Conservation (phyloP, 1,140 invertebrate genomes). For the Trachymyrmex cornetzi region DNA sequence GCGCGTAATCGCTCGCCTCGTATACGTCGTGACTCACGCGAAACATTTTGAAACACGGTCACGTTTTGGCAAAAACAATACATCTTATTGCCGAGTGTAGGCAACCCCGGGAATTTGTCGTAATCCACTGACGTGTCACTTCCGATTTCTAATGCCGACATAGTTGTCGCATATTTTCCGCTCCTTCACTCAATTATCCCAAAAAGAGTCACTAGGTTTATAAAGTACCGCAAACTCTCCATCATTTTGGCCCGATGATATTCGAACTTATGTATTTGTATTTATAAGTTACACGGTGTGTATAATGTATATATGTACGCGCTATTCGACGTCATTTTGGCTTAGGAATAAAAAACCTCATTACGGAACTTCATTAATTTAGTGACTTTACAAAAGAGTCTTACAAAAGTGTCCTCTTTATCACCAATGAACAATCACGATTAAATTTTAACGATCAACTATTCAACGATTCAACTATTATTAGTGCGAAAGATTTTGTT, state of each 20-base stretch:
- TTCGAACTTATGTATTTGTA: no score
- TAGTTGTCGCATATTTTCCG: background rate
- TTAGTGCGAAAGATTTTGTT: background rate
- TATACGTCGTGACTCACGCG: slow-evolving; percentile 75
- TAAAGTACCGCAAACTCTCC: no score
- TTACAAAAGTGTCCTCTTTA: background rate
- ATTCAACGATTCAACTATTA: no score
- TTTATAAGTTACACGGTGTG: no score
- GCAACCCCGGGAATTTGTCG: slow-evolving; percentile 42
- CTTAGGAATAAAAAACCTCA: no score
- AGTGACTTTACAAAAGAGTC: background rate
- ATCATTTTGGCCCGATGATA: no score
- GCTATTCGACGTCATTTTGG: no score
- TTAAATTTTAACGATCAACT: background rate
- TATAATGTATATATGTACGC: no score
- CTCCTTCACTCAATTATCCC: background rate
- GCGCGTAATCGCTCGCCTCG: slow-evolving; percentile 57
- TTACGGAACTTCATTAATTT: no score
- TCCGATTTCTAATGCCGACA: slow-evolving; percentile 2
- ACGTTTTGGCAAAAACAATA: slow-evolving; percentile 81
- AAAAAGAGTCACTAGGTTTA: background rate
- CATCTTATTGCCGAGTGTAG: slow-evolving; percentile 60
- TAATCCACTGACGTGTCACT: slow-evolving; percentile 23
- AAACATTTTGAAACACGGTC: slow-evolving; percentile 79
- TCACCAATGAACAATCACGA: background rate